Conservation (phyloP, 2,113 vertebrate genomes). For the Menura novaehollandiae region DNA sequence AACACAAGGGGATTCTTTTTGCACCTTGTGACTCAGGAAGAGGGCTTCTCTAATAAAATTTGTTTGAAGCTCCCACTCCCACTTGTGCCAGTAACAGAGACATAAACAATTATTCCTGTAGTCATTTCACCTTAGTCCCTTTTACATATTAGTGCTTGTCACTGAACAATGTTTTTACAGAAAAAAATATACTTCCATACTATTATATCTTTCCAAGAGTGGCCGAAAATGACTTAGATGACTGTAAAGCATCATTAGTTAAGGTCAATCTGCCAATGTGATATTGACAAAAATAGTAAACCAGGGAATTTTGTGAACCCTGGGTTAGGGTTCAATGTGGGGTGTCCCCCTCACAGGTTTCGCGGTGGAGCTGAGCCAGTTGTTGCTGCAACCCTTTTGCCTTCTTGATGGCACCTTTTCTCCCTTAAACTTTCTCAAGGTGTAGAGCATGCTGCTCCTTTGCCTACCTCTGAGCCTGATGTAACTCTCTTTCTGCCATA, state of each 20-base stretch:
- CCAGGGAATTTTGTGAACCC: no score
- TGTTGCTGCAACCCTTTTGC: neutral
- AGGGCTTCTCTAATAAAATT: no score
- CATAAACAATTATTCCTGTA: neutral
- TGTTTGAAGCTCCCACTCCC: no score
- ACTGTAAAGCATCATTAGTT: neutral
- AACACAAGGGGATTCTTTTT: neutral
- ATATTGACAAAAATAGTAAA: neutral
- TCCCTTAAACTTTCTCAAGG: neutral
- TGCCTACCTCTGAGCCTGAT: neutral
- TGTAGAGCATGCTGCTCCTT: neutral
- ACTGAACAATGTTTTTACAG: neutral
- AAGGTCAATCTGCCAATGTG: neutral
- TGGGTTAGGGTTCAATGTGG: no score
- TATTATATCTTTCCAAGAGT: neutral
- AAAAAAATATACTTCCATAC: neutral
- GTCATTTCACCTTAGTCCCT: neutral
- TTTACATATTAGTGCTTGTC: neutral
- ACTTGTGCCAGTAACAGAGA: neutral
- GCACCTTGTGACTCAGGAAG: no score
- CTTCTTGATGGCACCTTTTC: neutral
- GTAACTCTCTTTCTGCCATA: neutral
- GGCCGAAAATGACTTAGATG: neutral
- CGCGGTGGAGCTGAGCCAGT: fast-evolving
- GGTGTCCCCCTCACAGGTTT: neutral